phyloP scores from a whole-genome alignment of 1,140 invertebrate species.

The Drosophila grimshawi region DNA sequence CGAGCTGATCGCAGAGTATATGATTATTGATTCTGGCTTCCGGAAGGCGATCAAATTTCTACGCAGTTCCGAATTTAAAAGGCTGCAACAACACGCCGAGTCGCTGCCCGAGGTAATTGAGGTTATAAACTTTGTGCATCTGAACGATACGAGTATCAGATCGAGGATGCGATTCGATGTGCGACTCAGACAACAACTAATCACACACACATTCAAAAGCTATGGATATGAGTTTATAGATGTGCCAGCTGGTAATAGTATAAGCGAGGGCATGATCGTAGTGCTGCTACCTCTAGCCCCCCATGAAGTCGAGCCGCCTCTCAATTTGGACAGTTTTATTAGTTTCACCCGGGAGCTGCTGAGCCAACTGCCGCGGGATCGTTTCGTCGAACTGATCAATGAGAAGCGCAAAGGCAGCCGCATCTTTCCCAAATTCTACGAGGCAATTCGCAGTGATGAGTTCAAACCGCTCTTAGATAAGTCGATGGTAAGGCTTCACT shows the following conservation, averaged over 20 bases:
- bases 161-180: background rate
- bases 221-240: background rate
- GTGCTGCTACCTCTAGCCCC: conserved; percentile 30
- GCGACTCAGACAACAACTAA: background rate
- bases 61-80: conserved; percentile 61
- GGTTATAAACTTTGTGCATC: conserved; percentile 70
- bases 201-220: background rate
- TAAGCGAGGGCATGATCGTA: conserved; percentile 33
- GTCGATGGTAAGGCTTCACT: conserved; percentile 58
- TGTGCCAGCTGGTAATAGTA: background rate
- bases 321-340: conserved; percentile 45
- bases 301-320: background rate
- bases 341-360: conserved; percentile 65
- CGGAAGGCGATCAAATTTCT: conserved; percentile 70
- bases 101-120: conserved; percentile 69
- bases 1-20: conserved; percentile 68
- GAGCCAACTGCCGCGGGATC: conserved; percentile 62
- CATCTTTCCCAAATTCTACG: conserved; percentile 70
- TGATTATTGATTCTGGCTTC: conserved; percentile 68
- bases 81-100: conserved; percentile 45
- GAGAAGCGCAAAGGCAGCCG: conserved; percentile 52
- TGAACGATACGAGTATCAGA: conserved; percentile 49
- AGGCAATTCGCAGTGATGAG: conserved; percentile 59
- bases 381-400: conserved; percentile 64
- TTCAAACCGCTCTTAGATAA: conserved; percentile 59